These are phyloP conservation scores for Eufriesea mexicana DNA, from an alignment of 1,140 invertebrate genomes.

Conservation along the genomic window DNA sequence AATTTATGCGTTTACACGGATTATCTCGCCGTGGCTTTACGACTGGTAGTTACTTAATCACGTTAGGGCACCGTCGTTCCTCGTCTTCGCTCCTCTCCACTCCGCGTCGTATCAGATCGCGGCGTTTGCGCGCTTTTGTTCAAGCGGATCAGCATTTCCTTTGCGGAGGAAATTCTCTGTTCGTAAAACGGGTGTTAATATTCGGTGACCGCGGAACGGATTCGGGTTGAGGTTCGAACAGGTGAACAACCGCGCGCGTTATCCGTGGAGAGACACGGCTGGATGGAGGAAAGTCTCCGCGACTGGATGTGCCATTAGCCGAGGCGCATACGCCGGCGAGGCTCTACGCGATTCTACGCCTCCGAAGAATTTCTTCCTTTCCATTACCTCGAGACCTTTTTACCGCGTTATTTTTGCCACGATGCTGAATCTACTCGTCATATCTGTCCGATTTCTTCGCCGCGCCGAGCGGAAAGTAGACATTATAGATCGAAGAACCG, in stretches of 20 bases:
- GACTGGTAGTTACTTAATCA: slow-evolving; percentile 77
- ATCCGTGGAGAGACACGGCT: no score
- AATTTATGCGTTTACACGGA: slow-evolving; percentile 77
- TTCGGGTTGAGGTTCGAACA: no score
- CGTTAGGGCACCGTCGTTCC: slow-evolving; percentile 61
- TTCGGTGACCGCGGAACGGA: no score
- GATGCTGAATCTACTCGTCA: slow-evolving; percentile 3
- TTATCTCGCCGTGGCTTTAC: slow-evolving; percentile 71
- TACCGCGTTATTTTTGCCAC: slow-evolving; percentile 14
- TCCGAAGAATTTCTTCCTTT: slow-evolving; percentile 24
- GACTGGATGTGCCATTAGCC: background rate
- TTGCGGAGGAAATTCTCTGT: no score
- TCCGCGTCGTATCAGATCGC: no score
- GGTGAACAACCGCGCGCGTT: no score
- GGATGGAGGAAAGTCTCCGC: no score
- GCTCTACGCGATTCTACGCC: background rate
- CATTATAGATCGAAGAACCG: background rate
- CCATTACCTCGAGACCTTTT: slow-evolving; percentile 30
- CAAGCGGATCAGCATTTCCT: no score
- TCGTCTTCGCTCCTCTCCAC: slow-evolving; percentile 18
- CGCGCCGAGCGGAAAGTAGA: background rate
- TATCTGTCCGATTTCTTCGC: background rate
- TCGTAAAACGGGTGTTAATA: no score
- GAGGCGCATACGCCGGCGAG: background rate
- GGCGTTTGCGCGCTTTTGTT: slow-evolving; percentile 4